Evolutionary conservation across 2,113 vertebrate genomes (phyloP).

Genomic region (Phycodurus eques): DNA sequence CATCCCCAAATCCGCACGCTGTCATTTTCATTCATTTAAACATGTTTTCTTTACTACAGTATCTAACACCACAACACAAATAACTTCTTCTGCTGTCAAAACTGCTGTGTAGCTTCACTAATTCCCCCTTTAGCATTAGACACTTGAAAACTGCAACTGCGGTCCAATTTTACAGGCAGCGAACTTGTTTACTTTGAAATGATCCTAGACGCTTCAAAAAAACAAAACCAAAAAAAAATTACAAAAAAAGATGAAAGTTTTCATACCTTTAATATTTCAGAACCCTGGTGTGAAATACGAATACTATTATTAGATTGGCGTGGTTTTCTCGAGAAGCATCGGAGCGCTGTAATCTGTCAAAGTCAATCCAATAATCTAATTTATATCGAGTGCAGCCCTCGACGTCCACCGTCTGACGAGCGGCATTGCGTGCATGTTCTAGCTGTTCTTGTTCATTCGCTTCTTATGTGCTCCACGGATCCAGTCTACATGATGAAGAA

Average conservation of each 20-base stretch:
- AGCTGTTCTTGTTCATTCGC: neutral
- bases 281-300: conserved; percentile 27
- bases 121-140: neutral
- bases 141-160: neutral
- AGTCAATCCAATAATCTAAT: conserved; percentile 77
- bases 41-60: too few relatives aligned
- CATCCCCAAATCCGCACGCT: neutral
- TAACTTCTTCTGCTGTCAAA: neutral
- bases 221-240: neutral
- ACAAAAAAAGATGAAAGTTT: neutral
- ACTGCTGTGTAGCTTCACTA: neutral
- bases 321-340: conserved; percentile 45
- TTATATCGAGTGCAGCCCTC: conserved; percentile 42
- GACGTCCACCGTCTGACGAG: neutral
- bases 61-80: neutral
- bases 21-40: too few relatives aligned
- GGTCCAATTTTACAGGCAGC: neutral
- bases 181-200: neutral
- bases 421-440: neutral
- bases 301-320: conserved; percentile 17
- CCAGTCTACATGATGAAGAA: neutral
- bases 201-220: neutral
- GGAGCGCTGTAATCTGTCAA: conserved; percentile 64
- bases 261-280: conserved; percentile 56
- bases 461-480: neutral